A percentile compares a stretch with the other conserved stretches of the same genome.
Conservation (phyloP, 1,140 invertebrate genomes). For the Zaprionus nigranus region DNA sequence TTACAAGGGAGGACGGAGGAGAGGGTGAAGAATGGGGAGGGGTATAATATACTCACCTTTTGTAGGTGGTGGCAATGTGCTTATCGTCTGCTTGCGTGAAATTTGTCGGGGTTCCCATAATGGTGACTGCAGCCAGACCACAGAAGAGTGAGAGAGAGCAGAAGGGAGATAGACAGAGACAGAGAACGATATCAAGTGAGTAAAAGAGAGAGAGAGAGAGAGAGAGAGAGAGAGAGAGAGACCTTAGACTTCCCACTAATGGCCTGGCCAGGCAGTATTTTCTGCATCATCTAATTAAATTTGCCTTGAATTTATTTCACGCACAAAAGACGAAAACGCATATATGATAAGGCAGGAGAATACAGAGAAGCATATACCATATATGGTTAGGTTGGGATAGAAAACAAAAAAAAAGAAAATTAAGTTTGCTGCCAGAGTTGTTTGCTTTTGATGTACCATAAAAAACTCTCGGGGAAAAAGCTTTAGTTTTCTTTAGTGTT, state of each 20-base stretch:
- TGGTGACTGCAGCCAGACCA: conserved; percentile 60
- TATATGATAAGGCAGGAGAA: not conserved
- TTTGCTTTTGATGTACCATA: not conserved
- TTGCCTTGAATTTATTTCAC: conserved; percentile 1
- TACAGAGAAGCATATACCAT: not conserved
- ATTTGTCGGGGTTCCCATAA: conserved; percentile 78
- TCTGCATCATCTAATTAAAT: conserved; percentile 39
- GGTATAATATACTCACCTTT: conserved; percentile 53
- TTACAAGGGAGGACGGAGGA: not conserved
- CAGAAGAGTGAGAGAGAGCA: not conserved
- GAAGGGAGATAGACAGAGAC: not conserved
- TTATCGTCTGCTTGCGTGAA: conserved; percentile 72
- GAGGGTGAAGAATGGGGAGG: not conserved
- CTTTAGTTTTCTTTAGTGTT: not conserved
- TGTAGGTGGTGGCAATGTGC: conserved; percentile 75
- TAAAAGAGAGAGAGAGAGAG: not conserved
- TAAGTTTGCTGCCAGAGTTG: not conserved
- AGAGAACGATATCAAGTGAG: not conserved
- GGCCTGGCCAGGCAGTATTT: not conserved
- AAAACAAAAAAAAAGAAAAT: not conserved
- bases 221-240: not conserved
- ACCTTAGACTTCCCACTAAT: not conserved
- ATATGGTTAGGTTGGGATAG: not conserved
- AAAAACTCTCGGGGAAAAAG: not conserved
- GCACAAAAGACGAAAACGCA: not conserved